phyloP scores from a whole-genome alignment of 2,888 invertebrate species.

The Mimas tiliae region DNA sequence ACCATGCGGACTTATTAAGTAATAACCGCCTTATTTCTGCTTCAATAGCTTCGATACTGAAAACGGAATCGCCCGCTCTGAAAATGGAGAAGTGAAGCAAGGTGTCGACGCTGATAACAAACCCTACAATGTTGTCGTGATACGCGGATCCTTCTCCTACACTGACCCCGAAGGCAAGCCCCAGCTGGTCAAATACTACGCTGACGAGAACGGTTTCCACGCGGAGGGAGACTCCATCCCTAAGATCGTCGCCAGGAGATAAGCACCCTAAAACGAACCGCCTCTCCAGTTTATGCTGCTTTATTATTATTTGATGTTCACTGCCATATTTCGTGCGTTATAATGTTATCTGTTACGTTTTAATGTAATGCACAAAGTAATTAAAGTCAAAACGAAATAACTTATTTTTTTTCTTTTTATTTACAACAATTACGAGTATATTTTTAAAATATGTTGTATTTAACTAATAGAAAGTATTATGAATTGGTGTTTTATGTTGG shows the following conservation, averaged over 20 bases:
- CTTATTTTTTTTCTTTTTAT: background rate
- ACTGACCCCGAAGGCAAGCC: conserved; percentile 83
- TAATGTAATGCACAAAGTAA: background rate
- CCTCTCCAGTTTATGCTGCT: background rate
- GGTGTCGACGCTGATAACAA: conserved; percentile 84
- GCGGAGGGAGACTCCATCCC: conserved; percentile 87
- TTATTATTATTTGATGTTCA: background rate
- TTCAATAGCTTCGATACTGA: conserved; percentile 32
- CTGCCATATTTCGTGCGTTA: background rate
- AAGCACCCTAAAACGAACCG: background rate
- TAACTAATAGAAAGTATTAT: too few relatives aligned
- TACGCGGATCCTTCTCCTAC: conserved; percentile 86
- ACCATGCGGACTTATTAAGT: background rate
- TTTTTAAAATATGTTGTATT: too few relatives aligned
- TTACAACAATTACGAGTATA: too few relatives aligned
- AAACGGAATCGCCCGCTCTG: conserved; percentile 75
- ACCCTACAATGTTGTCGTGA: conserved; percentile 80
- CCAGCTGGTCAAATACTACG: conserved; percentile 81
- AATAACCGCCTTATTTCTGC: background rate
- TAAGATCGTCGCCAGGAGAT: conserved; percentile 45
- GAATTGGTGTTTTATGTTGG: too few relatives aligned
- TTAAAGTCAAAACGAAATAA: background rate
- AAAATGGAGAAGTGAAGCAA: conserved; percentile 74
- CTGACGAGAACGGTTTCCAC: conserved; percentile 87
- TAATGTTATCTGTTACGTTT: background rate